Base-by-base conservation (phyloP, 2,113 vertebrate species). In the Malurus melanocephalus region DNA sequence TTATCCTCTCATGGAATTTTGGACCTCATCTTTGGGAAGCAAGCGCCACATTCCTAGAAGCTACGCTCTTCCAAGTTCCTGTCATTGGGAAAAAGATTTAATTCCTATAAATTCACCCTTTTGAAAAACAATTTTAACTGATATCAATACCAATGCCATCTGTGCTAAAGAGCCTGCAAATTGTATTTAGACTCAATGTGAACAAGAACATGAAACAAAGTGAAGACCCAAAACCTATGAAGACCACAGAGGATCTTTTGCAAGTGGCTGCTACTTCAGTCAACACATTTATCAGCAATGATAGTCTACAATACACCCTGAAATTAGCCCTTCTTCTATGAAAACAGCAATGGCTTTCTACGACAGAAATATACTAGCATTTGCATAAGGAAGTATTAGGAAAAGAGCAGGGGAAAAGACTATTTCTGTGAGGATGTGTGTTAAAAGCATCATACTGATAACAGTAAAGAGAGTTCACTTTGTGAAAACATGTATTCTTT, bases 31-130 rank as follows among this genome's bases (percentile, higher is more conserved):
- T 40, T 43, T 43, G 32, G 16, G 42, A 75, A 76, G 51, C 6
- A 71, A 71, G 19, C 77, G 15, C 11, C n/a, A 13, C 35, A 16
- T 28, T 61, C 16, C 33, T 67, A 46, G 24, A 77, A 72, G 13
- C 8, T 40, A 75, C 4, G 1, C 8, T 51, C 67, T 84, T 19
- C 45, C 56, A 59, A 71, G 48, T 6, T 78, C 16, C 11, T 72
- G 79, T 73, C 3, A 3, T 1, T 26, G 11, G 14, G 23, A 16
- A 59, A 38, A 48, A 68, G 23, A 26, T 10, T 3, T 19, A 80
- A 21, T 11, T 83, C 30, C 51, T 61, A 35, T 2, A 10, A 74
- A 87, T 4, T 8, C 18, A 80, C 0, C 0, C 19, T 42, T 67
- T 33, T 56, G 35, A 74, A 69, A 75, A 85, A 35, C 18, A 49